These are phyloP conservation scores for Prinia subflava DNA, from an alignment of 2,113 vertebrate species.

Conservation along the genomic window DNA sequence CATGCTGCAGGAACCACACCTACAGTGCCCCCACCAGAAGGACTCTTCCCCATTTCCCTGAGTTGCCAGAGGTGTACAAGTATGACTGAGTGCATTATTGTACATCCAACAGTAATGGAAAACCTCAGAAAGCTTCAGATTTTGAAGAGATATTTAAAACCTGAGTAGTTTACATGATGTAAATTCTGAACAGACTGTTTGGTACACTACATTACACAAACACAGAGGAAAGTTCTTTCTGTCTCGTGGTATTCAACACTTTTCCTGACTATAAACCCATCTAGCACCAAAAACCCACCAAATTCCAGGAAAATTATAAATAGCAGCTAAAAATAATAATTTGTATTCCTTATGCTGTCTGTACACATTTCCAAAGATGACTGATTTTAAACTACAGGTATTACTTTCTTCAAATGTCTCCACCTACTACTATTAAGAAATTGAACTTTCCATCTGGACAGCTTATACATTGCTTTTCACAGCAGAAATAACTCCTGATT, in stretches of 20 bases:
- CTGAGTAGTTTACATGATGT: not conserved
- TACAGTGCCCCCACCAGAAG: not conserved
- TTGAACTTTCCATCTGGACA: not conserved
- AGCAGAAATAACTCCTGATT: not conserved
- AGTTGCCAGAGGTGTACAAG: not conserved
- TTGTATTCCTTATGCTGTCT: not conserved
- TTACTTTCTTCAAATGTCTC: not conserved
- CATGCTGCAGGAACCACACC: not conserved
- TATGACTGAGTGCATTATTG: rapidly evolving
- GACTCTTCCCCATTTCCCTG: not conserved
- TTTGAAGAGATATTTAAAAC: not conserved
- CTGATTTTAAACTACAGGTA: not conserved
- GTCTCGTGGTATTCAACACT: not conserved
- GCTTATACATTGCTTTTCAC: not conserved
- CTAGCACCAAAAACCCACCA: not conserved
- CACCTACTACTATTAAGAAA: not conserved
- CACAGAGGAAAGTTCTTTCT: not conserved
- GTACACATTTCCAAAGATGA: not conserved
- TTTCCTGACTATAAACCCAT: not conserved
- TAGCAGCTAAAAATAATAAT: not conserved
- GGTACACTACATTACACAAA: not conserved
- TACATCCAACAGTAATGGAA: not conserved
- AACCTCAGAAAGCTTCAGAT: not conserved
- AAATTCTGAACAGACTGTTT: not conserved
- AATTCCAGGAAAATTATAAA: not conserved